Percentiles rank a stretch among this genome's conserved stretches.
Evolutionary conservation across 2,888 invertebrate genomes (phyloP).

Genomic region (Melikaiella ostensackeni): DNA sequence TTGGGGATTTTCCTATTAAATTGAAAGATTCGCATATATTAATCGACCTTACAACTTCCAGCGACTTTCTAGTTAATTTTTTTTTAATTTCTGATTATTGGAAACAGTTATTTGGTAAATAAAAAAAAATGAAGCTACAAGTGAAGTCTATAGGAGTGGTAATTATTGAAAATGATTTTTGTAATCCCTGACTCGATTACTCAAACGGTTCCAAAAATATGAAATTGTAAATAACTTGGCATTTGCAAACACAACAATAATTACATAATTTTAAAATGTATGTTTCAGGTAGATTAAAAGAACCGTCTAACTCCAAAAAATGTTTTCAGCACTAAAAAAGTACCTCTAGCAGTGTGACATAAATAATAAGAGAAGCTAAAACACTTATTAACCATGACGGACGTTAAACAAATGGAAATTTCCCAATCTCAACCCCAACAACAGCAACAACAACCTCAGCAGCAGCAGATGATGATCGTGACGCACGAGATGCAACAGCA

Average conservation of each 20-base stretch:
- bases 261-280: not conserved
- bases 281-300: conserved; percentile 22
- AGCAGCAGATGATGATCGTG: conserved; percentile 73
- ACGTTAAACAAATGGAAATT: conserved; percentile 70
- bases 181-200: no score
- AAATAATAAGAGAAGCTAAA: conserved; percentile 14
- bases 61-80: no score
- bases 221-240: no score
- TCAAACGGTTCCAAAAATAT: no score
- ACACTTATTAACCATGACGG: conserved; percentile 64
- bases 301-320: not conserved
- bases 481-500: conserved; percentile 67
- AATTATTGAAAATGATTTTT: no score
- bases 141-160: not conserved
- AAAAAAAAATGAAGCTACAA: not conserved
- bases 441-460: conserved; percentile 70
- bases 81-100: no score
- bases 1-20: not conserved
- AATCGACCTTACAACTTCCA: no score
- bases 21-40: no score
- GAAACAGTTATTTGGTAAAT: no score
- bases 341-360: not conserved
- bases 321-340: not conserved
- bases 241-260: not conserved
- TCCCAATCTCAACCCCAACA: conserved; percentile 70